phyloP scores from a whole-genome alignment of 2,888 invertebrate genomes.

The Agapetus fuscipes region DNA sequence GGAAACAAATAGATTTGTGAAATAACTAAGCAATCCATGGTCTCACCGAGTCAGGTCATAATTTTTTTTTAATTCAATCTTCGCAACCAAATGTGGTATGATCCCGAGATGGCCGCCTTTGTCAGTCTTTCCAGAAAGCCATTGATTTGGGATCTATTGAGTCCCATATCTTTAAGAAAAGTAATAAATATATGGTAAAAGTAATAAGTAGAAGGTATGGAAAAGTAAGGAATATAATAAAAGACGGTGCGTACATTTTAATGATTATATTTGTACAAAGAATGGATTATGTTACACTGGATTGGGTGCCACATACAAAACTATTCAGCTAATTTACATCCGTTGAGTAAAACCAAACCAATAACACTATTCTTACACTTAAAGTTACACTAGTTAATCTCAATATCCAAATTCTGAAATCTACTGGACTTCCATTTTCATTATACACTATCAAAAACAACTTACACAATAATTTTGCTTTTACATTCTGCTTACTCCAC shows the following conservation, averaged over 20 bases:
- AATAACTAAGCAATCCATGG: no score
- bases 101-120: no score
- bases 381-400: neutral
- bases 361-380: neutral
- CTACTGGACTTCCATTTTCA: constrained; percentile 1
- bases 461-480: constrained; percentile 2
- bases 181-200: neutral
- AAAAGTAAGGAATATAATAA: neutral
- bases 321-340: constrained; percentile 37
- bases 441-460: neutral
- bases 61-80: no score
- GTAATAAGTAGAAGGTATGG: constrained; percentile 1
- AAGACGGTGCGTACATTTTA: constrained; percentile 10
- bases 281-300: constrained; percentile 49
- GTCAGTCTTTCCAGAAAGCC: no score
- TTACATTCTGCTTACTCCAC: neutral
- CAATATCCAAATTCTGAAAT: neutral
- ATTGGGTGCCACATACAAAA: constrained; percentile 48
- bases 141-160: no score
- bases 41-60: no score
- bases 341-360: constrained; percentile 15
- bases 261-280: constrained; percentile 41
- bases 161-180: no score
- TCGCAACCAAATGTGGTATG: no score
- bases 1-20: no score